A percentile compares a stretch with the other conserved stretches of the same genome.
Conservation (phyloP, 2,888 invertebrate genomes). For the Schrankia costaestrigalis region DNA sequence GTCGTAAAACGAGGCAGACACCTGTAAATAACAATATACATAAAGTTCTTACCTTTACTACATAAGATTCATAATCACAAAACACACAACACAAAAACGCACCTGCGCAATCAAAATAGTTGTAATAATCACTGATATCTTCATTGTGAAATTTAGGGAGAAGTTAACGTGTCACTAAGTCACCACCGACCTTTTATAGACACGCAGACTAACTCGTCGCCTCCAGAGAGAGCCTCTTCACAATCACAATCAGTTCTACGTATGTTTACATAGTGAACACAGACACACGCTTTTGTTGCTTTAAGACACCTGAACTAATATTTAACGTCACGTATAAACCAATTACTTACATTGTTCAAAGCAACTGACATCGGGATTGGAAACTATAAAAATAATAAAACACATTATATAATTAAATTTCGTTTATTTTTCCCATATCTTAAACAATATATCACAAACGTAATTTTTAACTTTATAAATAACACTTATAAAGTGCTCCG, state of each 20-base stretch:
- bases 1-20: constrained; percentile 51
- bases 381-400: constrained; percentile 30
- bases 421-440: constrained; percentile 50
- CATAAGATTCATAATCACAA: constrained; percentile 1
- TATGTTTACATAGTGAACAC: constrained; percentile 39
- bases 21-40: constrained; percentile 45
- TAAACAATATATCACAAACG: constrained; percentile 63
- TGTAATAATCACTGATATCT: constrained; percentile 33
- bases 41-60: constrained; percentile 16
- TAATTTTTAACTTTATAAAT: constrained; percentile 37
- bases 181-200: constrained; percentile 20
- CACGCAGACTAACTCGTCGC: constrained; percentile 24
- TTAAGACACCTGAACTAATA: constrained; percentile 44
- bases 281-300: constrained; percentile 36
- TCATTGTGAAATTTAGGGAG: constrained; percentile 35
- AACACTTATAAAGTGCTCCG: constrained; percentile 31
- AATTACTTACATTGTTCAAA: constrained; percentile 24
- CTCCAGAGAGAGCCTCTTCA: constrained; percentile 12
- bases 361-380: constrained; percentile 13
- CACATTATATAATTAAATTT: constrained; percentile 38
- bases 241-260: constrained; percentile 33
- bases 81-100: constrained; percentile 19
- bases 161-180: constrained; percentile 20
- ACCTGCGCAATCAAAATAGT: constrained; percentile 41
- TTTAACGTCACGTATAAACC: constrained; percentile 28